Evolutionary conservation across 2,797 vertebrate genomes (phyloP).

Genomic region (Malurus splendens): DNA sequence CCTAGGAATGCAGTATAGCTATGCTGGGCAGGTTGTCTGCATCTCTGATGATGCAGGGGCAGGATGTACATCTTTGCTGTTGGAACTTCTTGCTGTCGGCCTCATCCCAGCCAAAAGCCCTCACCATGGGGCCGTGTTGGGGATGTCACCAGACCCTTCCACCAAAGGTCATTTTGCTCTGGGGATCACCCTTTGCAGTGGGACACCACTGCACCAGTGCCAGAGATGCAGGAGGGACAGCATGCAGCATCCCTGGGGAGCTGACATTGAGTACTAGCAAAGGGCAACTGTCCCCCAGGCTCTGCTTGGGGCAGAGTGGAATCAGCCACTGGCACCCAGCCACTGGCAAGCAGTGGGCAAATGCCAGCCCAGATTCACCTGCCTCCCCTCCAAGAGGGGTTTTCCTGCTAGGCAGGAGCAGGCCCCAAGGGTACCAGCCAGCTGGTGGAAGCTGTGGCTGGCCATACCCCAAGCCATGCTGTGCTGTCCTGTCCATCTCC

Average conservation of each 20-base stretch:
- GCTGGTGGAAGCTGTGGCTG: neutral
- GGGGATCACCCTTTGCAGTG: neutral
- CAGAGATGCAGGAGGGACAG: neutral
- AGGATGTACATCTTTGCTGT: neutral
- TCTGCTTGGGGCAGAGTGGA: neutral
- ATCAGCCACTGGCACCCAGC: neutral
- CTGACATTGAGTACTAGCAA: neutral
- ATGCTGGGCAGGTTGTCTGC: neutral
- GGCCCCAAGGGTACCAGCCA: rapidly evolving
- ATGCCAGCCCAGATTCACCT: neutral
- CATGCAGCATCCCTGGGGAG: neutral
- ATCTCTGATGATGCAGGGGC: rapidly evolving
- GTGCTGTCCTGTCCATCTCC: neutral
- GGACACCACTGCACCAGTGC: neutral
- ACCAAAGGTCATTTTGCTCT: neutral
- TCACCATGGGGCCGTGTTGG: rapidly evolving
- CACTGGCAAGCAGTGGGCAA: neutral
- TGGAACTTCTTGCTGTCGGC: neutral
- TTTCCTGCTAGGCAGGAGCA: neutral
- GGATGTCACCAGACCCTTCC: neutral
- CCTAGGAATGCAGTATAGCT: neutral
- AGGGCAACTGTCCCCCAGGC: neutral
- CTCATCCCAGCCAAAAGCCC: neutral
- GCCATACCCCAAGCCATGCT: neutral
- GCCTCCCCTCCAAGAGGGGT: neutral